Percentiles rank a stretch among this genome's conserved stretches.
Evolutionary conservation across 2,888 invertebrate species (phyloP).

Genomic region (Drosophila nigritarsus): DNA sequence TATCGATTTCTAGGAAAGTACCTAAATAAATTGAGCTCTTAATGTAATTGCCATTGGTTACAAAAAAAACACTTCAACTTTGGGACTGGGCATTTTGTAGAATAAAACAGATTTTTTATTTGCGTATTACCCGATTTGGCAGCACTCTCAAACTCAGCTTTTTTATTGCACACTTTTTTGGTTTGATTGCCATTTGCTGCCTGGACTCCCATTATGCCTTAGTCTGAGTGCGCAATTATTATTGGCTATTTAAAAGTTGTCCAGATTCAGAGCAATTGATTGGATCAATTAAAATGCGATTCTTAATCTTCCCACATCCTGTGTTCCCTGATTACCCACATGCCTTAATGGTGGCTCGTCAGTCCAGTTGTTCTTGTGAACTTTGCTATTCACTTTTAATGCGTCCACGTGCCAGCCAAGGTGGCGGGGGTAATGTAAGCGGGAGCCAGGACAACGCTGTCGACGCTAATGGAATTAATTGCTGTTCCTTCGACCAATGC

Average conservation of each 20-base stretch:
- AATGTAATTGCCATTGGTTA: constrained; percentile 3
- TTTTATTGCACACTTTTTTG: constrained; percentile 13
- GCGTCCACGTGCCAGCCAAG: background rate
- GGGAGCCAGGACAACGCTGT: constrained; percentile 30
- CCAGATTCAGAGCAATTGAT: constrained; percentile 60
- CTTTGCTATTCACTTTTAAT: constrained; percentile 35
- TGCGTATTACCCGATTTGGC: constrained; percentile 1
- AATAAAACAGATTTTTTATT: constrained; percentile 28
- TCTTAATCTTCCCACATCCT: background rate
- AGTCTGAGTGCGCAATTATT: constrained; percentile 46
- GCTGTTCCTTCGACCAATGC: constrained; percentile 60
- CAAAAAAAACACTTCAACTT: background rate
- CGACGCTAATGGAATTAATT: constrained; percentile 72
- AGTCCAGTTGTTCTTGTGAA: constrained; percentile 13
- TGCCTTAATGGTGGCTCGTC: constrained; percentile 1
- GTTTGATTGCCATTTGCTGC: background rate
- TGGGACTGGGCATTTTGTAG: background rate
- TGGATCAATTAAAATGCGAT: constrained; percentile 44
- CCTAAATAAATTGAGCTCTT: background rate
- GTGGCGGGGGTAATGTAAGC: background rate
- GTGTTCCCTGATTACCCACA: background rate
- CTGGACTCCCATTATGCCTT: background rate
- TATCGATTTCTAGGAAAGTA: background rate
- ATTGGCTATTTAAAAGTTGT: constrained; percentile 64
- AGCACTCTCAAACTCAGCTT: constrained; percentile 5